Evolutionary conservation across 2,888 invertebrate genomes (phyloP), one percentile per base, ranked within the genome.

Genomic region (Coenonympha glycerion): DNA sequence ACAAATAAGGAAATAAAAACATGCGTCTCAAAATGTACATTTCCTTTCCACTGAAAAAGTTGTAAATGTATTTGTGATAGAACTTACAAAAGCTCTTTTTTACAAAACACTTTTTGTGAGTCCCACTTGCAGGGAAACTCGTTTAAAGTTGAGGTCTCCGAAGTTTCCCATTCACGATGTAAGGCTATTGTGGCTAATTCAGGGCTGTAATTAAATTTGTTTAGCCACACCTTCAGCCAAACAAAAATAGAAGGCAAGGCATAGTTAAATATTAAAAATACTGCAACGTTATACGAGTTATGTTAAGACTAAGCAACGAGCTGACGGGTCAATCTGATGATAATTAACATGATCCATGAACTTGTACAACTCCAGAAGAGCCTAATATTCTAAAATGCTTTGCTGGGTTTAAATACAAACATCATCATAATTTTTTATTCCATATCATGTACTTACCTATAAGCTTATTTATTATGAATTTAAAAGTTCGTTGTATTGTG

Each of bases 201-300:
- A 73, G 73, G 75, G 73, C 72, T 73, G 75, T 82, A 82, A 83
- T 85, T 82, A 83, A 84, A 83, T 83, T 84, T 79, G 81, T 83
- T 83, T 80, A 75, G 75, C 48, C 57, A 54, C 52, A 53, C 56
- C 77, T 79, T 67, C 69, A 69, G 68, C 62, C 61, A 72, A 71
- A 71, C 66, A 65, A 68, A 79, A 75, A 66, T 73, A n/a, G 47
- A 16, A 5, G 6, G 21, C 13, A 15, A 33, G 3, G 3, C n/a
- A 9, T 30, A 11, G 11, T 5, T 30, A 13, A 13, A 11, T 30
- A 11, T 30, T 11, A 13, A 28, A 28, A 28, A 28, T 19, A n/a
- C 18, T 33, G 19, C n/a, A 19, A 36, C n/a, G n/a, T n/a, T n/a
- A n/a, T n/a, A n/a, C n/a, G n/a, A n/a, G n/a, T n/a, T n/a, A n/a